Evolutionary conservation across 2,113 vertebrate species (phyloP), one percentile per base, ranked within the genome.

Genomic region (Melozone crissalis): DNA sequence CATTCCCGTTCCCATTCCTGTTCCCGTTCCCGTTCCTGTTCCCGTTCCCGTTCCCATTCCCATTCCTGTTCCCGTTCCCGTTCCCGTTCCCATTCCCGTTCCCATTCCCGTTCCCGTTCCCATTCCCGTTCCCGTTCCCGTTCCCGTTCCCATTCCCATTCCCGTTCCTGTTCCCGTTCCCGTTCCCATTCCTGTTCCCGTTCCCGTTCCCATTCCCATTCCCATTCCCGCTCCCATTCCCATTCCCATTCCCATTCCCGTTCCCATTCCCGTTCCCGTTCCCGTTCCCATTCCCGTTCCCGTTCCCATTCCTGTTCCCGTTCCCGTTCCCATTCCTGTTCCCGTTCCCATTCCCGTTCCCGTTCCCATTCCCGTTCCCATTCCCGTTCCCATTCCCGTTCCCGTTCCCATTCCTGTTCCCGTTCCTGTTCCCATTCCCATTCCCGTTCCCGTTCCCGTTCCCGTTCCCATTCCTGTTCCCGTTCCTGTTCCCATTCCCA

Each of bases 1-100:
- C n/a, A n/a, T n/a, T n/a, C n/a, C n/a, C n/a, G n/a, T n/a, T n/a
- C 51, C 52, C 27, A 1, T 17, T 30, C 52, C 24, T 11, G 0
- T 28, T 52, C 27, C 51, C 76, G 0, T 52, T 54, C 52, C 52
- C 52, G n/a, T n/a, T n/a, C n/a, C n/a, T n/a, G 4, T 31, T 54
- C 28, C 24, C 17, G 7, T 55, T 31, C 54, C 26, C 77, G n/a
- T n/a, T n/a, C 51, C 52, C 27, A 1, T 17, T 30, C 52, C 24
- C 21, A 1, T 28, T 52, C 27, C 51, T 73, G 0, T 52, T 54
- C 52, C 52, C 52, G n/a, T n/a, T n/a, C n/a, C n/a, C n/a, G 4
- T 31, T 54, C 28, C 24, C 17, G 7, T 55, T 31, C 54, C 26
- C 77, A 97, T n/a, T n/a, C n/a, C n/a, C n/a, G n/a, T n/a, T n/a